Evolutionary conservation across 2,797 vertebrate species (phyloP).

Genomic region (Poeciliopsis turneri): DNA sequence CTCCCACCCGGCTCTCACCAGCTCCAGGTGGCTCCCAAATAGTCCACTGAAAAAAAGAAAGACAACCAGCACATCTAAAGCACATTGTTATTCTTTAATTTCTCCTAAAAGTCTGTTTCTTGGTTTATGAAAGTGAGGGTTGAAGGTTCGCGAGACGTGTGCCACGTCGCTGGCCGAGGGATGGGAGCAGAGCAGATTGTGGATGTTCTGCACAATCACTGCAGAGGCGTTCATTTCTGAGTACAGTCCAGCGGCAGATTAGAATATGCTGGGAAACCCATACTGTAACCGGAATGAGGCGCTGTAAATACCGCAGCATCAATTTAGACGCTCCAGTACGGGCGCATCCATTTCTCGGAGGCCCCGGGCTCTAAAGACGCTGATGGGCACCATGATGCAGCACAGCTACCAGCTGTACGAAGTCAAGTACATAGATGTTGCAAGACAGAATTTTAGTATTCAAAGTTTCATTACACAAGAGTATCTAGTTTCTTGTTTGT

Average conservation of each 20-base stretch:
- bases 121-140: neutral
- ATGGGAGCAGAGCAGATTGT: neutral
- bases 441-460: too few relatives aligned
- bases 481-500: neutral
- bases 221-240: neutral
- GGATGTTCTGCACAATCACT: neutral
- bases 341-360: neutral
- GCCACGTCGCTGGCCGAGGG: constrained; percentile 27
- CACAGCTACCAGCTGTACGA: neutral
- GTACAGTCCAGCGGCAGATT: neutral
- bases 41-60: neutral
- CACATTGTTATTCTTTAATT: neutral
- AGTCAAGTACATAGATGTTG: too few relatives aligned
- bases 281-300: neutral
- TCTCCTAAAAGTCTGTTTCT: neutral
- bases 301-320: neutral
- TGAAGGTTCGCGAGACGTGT: neutral
- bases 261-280: neutral
- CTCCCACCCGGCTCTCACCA: neutral
- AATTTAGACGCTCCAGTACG: neutral
- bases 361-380: neutral
- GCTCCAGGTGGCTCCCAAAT: neutral
- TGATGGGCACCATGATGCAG: neutral
- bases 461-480: too few relatives aligned
- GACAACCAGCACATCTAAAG: neutral